These are phyloP conservation scores for Rutpela maculata DNA, from an alignment of 2,888 invertebrate species.

Conservation along the genomic window DNA sequence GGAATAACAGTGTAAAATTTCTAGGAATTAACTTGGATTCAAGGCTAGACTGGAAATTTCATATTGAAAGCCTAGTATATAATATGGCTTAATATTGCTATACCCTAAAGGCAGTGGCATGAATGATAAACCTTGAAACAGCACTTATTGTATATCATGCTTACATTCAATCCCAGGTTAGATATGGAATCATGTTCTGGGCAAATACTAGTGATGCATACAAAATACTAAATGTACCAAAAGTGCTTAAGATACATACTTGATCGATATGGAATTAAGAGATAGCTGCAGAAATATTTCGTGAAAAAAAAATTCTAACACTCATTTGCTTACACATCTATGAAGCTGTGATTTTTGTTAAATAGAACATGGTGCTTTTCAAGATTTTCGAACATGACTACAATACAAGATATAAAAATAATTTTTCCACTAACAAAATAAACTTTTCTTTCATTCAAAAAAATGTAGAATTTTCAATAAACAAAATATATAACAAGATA, in stretches of 20 bases:
- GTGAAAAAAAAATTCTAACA: too few species aligned
- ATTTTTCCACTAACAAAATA: too few species aligned
- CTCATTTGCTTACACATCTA: background rate
- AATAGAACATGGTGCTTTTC: background rate
- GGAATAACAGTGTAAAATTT: background rate
- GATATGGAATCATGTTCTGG: too few species aligned
- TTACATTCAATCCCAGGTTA: too few species aligned
- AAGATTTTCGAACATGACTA: background rate
- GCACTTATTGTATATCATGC: background rate
- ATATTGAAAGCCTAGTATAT: background rate
- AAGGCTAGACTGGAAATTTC: background rate
- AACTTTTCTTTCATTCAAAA: background rate
- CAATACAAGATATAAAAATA: background rate
- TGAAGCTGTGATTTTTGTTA: background rate
- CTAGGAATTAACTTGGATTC: background rate
- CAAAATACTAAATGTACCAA: too few species aligned
- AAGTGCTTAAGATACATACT: background rate
- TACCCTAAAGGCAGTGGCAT: background rate
- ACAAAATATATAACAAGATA: constrained; percentile 5
- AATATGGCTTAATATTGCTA: constrained; percentile 3
- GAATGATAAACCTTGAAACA: background rate
- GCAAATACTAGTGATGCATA: too few species aligned
- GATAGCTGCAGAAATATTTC: too few species aligned
- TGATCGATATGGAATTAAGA: too few species aligned
- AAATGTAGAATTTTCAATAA: background rate